phyloP scores from a whole-genome alignment of 2,797 vertebrate species.

The Coregonus ussuriensis region DNA sequence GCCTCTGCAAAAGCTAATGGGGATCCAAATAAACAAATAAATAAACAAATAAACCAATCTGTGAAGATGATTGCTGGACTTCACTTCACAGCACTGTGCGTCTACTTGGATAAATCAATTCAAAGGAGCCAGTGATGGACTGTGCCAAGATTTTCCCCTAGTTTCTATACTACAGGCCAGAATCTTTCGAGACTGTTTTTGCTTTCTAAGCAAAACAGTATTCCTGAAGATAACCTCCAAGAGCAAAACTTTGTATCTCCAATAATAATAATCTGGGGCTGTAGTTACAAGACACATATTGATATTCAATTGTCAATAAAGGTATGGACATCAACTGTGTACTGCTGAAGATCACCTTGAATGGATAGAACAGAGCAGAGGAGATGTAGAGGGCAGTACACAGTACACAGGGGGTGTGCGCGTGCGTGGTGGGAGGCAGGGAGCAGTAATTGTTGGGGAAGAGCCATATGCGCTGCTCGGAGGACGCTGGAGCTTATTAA shows the following conservation, averaged over 20 bases:
- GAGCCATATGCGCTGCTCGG: conserved; percentile 67
- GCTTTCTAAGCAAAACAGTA: neutral
- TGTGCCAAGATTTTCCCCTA: neutral
- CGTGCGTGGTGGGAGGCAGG: conserved; percentile 48
- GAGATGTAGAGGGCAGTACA: conserved; percentile 71
- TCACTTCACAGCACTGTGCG: no score
- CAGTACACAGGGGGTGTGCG: conserved; percentile 36
- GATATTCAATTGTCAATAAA: conserved; percentile 2
- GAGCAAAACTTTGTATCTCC: conserved; percentile 47
- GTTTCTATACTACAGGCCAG: neutral
- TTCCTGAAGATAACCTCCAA: conserved; percentile 11
- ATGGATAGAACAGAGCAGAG: conserved; percentile 44
- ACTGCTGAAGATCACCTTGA: neutral
- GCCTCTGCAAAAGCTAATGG: no score
- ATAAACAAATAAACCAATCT: neutral
- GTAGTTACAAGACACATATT: neutral
- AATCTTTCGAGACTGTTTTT: neutral
- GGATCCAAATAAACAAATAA: no score
- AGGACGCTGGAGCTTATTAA: conserved; percentile 75
- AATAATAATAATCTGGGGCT: neutral
- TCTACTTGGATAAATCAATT: neutral
- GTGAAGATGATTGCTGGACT: neutral
- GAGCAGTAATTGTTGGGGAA: conserved; percentile 70
- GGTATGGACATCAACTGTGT: neutral
- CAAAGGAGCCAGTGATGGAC: neutral